Evolutionary conservation across 2,888 invertebrate genomes (phyloP).

Genomic region (Cheilosia scutellata): DNA sequence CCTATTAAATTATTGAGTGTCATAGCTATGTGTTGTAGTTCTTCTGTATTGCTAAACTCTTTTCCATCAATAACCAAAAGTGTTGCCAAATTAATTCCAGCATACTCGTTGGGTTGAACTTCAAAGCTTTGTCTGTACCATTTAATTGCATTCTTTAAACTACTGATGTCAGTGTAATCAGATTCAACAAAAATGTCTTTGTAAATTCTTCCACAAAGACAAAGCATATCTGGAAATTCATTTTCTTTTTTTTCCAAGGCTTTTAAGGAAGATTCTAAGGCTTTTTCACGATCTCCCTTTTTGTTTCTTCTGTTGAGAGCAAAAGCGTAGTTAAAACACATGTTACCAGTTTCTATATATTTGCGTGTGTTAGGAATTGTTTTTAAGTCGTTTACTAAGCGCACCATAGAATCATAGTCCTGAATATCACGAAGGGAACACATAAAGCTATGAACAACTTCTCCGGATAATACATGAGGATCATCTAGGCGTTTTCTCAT

Average conservation of each 20-base stretch:
- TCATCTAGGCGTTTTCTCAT: conserved; percentile 97
- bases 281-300: conserved; percentile 97
- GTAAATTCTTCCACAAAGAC: conserved; percentile 98
- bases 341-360: conserved; percentile 94
- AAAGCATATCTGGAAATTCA: conserved; percentile 98
- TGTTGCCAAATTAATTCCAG: conserved; percentile 99
- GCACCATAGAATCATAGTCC: conserved; percentile 99
- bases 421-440: conserved; percentile 96
- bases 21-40: conserved; percentile 96
- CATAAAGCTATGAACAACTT: conserved; percentile 97
- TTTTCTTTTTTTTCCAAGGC: conserved; percentile 97
- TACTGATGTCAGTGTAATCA: conserved; percentile 93
- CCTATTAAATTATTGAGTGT: conserved; percentile 98
- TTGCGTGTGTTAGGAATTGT: conserved; percentile 95
- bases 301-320: conserved; percentile 98
- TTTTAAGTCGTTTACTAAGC: conserved; percentile 96
- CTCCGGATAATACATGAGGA: conserved; percentile 97
- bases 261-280: conserved; percentile 94
- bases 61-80: conserved; percentile 98
- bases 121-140: conserved; percentile 99
- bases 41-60: conserved; percentile 95
- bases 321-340: conserved; percentile 97
- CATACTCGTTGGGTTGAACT: conserved; percentile 99
- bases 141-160: conserved; percentile 95
- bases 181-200: conserved; percentile 99